Base-by-base conservation (phyloP, 2,888 invertebrate species). In the Megaustenia siamemsis region DNA sequence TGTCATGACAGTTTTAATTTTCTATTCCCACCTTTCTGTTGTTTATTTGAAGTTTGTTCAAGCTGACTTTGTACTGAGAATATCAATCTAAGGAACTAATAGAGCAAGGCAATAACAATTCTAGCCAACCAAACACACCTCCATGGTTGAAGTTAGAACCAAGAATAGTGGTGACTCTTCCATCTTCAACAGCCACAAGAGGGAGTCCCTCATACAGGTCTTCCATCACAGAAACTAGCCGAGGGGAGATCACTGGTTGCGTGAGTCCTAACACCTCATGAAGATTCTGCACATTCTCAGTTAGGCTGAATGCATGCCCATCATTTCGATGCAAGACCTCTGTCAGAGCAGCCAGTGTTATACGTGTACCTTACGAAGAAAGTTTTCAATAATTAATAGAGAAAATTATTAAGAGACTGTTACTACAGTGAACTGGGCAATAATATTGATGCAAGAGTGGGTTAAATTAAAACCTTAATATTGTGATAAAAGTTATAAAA, bases 151-250 rank as follows among this genome's bases (percentile, higher is more conserved):
- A 84, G 38, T 80, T 80, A 60, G 85, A 81, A 38, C 85, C 81
- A 53, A 18, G n/a, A 32, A 76, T 80, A 0, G 82, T 84, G 38
- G 82, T 83, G 40, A 88, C 85, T 18, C 82, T 86, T 1, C 87
- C 87, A 43, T 86, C 83, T 28, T 86, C 79, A 24, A 87, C 86
- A 43, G 82, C 73, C 28, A 87, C 86, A 49, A 83, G 76, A 10
- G 88, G 88, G 43, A 85, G 73, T 15, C 87, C 88, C 49, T 88
- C 88, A 71, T 87, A 87, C 38, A 88, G 76, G 56, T 76, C 82
- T 28, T 85, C 81, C 68, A 85, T 38, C 28, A 81, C 76, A 53
- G 84, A 84, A 15, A 75, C 75, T n/a, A 84, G 84, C 18, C 71
- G 43, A 12, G 32, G n/a, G 15, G 83, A 78, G 21, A 63, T 32